Percentiles rank a stretch among this genome's conserved stretches.
Evolutionary conservation across 2,888 invertebrate genomes (phyloP).

Genomic region (Oscheius onirici): DNA sequence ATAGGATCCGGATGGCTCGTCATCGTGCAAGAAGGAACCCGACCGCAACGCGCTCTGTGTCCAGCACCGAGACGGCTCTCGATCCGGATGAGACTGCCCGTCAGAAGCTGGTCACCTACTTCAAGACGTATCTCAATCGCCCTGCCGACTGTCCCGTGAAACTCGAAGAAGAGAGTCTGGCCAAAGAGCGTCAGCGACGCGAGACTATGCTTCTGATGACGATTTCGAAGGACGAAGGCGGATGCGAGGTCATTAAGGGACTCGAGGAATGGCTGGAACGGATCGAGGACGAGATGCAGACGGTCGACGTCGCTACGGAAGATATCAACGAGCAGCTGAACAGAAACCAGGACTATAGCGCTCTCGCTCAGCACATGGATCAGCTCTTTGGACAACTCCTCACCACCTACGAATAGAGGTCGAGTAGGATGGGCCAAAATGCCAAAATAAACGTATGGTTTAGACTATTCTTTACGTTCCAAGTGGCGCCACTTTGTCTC

Average conservation of each 20-base stretch:
- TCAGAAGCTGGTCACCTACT: background rate
- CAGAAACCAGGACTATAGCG: background rate
- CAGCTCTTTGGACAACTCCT: too few species aligned
- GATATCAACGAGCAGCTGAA: background rate
- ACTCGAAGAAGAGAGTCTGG: background rate
- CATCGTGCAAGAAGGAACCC: too few species aligned
- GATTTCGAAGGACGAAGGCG: background rate
- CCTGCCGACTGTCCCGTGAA: background rate
- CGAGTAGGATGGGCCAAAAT: too few species aligned
- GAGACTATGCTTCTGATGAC: background rate
- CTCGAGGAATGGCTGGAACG: slow-evolving; percentile 1
- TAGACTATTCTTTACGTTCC: too few species aligned
- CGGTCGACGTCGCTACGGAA: background rate
- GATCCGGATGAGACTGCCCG: background rate
- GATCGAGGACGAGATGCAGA: background rate
- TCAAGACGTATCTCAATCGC: background rate
- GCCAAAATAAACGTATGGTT: too few species aligned
- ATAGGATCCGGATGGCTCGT: too few species aligned
- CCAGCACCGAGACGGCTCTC: slow-evolving; percentile 4
- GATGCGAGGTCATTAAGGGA: background rate
- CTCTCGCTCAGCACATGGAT: slow-evolving; percentile 3
- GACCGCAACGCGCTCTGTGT: background rate
- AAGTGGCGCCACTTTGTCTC: too few species aligned
- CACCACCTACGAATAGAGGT: too few species aligned
- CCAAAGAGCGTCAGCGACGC: background rate